These are phyloP conservation scores for Etheostoma cragini DNA, from an alignment of 2,113 vertebrate species.

Conservation along the genomic window DNA sequence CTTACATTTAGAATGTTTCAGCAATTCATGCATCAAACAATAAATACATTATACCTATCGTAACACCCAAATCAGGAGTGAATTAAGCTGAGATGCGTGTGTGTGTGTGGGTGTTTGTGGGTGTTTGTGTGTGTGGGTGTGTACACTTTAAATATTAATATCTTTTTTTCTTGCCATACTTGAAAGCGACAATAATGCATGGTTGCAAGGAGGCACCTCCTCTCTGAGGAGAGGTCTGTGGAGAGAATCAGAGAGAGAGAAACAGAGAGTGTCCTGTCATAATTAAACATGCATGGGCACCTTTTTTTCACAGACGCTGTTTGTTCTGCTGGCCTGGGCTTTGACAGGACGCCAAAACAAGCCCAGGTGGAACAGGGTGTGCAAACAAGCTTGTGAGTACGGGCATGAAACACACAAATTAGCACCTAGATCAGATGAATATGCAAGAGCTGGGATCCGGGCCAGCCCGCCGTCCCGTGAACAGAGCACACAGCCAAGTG, in stretches of 20 bases:
- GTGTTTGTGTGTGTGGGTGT: conserved; percentile 33
- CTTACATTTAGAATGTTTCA: conserved; percentile 34
- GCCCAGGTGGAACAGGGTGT: conserved; percentile 94
- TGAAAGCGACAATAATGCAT: conserved; percentile 91
- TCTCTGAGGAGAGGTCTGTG: conserved; percentile 88
- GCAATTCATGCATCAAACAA: conserved; percentile 48
- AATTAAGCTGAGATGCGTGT: conserved; percentile 75
- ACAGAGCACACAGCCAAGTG: conserved; percentile 45
- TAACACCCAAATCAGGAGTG: conserved; percentile 67
- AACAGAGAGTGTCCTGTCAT: conserved; percentile 85
- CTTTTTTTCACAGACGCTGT: conserved; percentile 87
- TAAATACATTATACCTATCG: conserved; percentile 40
- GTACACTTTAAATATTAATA: conserved; percentile 95
- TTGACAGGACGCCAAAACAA: conserved; percentile 97
- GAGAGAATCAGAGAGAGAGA: conserved; percentile 59
- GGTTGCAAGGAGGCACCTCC: conserved; percentile 87
- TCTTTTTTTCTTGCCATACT: conserved; percentile 85
- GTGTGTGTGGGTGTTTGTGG: conserved; percentile 25
- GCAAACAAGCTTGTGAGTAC: conserved; percentile 95
- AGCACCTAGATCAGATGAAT: conserved; percentile 93
- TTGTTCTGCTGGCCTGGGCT: conserved; percentile 93
- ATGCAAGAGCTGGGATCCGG: conserved; percentile 82
- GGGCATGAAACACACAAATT: conserved; percentile 94
- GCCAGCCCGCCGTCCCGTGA: conserved; percentile 48
- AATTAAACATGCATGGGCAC: conserved; percentile 98